Percentiles rank a stretch among this genome's conserved stretches.
Evolutionary conservation across 2,797 vertebrate species (phyloP).

Genomic region (Propithecus perrieri): DNA sequence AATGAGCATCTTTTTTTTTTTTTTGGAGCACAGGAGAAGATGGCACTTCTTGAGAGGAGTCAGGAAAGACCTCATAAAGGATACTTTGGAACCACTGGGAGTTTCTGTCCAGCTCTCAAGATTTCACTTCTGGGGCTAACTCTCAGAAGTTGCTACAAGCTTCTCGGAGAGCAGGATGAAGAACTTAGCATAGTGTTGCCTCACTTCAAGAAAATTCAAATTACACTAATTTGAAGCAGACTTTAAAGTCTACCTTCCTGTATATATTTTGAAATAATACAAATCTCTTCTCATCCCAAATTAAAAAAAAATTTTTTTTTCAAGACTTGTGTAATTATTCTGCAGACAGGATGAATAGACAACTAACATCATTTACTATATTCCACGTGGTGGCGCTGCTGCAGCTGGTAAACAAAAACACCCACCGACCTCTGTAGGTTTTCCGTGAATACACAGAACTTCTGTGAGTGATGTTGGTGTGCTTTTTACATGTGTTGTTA

Average conservation of each 20-base stretch:
- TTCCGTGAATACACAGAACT: background rate
- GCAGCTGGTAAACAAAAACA: background rate
- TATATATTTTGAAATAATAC: conserved; percentile 35
- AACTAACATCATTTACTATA: background rate
- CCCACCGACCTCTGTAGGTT: background rate
- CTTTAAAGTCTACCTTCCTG: background rate
- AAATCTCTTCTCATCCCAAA: background rate
- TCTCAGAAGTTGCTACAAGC: background rate
- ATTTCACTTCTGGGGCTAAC: background rate
- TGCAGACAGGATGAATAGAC: background rate
- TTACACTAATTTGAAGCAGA: background rate
- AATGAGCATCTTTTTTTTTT: background rate
- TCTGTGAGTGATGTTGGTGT: background rate
- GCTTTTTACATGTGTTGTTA: background rate
- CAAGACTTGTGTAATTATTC: background rate
- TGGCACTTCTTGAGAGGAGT: background rate
- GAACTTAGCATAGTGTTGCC: background rate
- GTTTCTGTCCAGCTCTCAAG: background rate
- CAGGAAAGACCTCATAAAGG: background rate
- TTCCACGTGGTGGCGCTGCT: background rate
- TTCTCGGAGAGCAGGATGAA: background rate
- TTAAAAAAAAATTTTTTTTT: background rate
- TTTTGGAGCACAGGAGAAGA: background rate
- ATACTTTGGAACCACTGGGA: background rate
- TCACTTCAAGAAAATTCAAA: background rate